These are phyloP conservation scores for Ariopsis seemanni DNA, from an alignment of 2,113 vertebrate species.

Conservation along the genomic window DNA sequence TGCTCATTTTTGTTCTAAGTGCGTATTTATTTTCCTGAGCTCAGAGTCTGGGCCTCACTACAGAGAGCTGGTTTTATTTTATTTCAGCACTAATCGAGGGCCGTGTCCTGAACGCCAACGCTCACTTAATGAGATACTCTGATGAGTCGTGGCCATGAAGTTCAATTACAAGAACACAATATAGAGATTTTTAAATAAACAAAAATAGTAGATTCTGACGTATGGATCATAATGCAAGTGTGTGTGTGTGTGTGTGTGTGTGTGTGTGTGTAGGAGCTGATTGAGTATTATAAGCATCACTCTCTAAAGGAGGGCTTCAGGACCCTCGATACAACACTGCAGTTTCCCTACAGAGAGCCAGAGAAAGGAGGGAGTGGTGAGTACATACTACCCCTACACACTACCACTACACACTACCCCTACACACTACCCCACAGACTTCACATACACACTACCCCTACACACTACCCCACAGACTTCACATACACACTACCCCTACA, in stretches of 20 bases:
- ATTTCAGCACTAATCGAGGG: background rate
- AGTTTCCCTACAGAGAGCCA: slow-evolving; percentile 85
- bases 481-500: background rate
- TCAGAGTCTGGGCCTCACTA: background rate
- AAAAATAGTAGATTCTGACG: background rate
- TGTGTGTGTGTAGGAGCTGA: slow-evolving; percentile 79
- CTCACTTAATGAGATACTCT: background rate
- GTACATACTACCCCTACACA: slow-evolving; percentile 56
- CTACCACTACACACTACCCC: background rate
- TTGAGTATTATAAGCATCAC: slow-evolving; percentile 95
- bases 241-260: slow-evolving; percentile 19
- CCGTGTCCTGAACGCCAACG: background rate
- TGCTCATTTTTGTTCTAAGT: slow-evolving; percentile 32
- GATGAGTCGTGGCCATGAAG: background rate
- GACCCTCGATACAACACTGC: slow-evolving; percentile 91
- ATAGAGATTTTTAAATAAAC: background rate
- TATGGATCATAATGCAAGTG: background rate
- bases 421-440: background rate
- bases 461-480: background rate
- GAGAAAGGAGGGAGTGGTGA: slow-evolving; percentile 87
- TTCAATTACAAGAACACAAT: background rate
- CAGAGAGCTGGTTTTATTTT: background rate
- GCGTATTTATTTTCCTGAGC: slow-evolving; percentile 16
- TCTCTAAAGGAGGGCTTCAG: slow-evolving; percentile 94
- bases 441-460: background rate